Base-by-base conservation (phyloP, 2,888 invertebrate genomes). In the Seira sanloemensis region DNA sequence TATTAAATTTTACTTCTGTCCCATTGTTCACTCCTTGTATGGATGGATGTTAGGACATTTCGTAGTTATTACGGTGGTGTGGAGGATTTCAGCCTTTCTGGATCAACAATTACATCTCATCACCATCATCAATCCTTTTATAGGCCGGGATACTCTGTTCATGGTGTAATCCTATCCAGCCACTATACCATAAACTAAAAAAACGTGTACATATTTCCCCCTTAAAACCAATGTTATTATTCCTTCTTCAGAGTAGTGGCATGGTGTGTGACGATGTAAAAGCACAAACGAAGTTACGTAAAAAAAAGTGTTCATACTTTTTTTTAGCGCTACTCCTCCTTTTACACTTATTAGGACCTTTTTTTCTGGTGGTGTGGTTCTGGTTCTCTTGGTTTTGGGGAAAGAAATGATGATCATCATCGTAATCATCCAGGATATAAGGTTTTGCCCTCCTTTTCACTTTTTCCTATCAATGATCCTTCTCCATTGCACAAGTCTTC, bases 321-420 rank as follows among this genome's bases (percentile, higher is more conserved):
- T 76, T 76, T 65, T 62, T 62, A 77, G 54, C 77, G 72, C 82
- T 68, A 58, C 77, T 82, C 82, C 82, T 82, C 82, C 82, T 82
- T 82, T 82, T 82, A 82, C 82, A 82, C 82, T 82, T 82, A 82
- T 82, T 82, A 82, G 82, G 77, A 77, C 72, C 67, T 81, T n/a
- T 37, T 37, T 37, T 82, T 82, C 72, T 82, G 82, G 82, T 12
- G 37, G 37, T 37, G 37, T 82, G 82, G 82, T 37, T 82, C 82
- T 81, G 74, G 50, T 74, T 73, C 73, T 74, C 73, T 74, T 71
- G 75, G 75, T 73, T 75, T 65, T 75, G 66, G 37, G 66, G 66
- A n/a, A 9, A 27, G 12, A 16, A 69, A 68, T 25, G 68, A 68
- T 24, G 77, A 68, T 12, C 5, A 37, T 37, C 5, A 37, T 37